phyloP scores from a whole-genome alignment of 2,888 invertebrate species.

The Microchrysa polita region DNA sequence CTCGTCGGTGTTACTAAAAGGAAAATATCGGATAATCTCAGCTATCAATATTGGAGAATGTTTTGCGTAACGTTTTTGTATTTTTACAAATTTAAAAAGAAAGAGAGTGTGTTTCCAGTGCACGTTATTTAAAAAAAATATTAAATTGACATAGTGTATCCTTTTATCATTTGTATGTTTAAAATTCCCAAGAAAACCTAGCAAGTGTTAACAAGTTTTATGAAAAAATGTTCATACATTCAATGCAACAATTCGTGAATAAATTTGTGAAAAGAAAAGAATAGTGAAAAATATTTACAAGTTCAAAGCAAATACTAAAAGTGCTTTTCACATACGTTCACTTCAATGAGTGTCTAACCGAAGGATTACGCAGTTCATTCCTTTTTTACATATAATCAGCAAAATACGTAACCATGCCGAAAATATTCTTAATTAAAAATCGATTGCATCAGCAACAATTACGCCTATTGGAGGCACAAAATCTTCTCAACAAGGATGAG shows the following conservation, averaged over 20 bases:
- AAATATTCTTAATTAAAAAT: conserved; percentile 91
- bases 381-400: no score
- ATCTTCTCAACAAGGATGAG: conserved; percentile 73
- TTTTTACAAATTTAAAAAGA: conserved; percentile 50
- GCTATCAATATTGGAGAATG: conserved; percentile 16
- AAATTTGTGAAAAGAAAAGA: no score
- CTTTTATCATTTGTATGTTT: background rate
- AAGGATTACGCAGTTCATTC: conserved; percentile 19
- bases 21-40: no score
- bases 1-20: background rate
- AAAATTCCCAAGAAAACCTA: conserved; percentile 31
- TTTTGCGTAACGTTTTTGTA: conserved; percentile 41
- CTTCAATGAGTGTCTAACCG: background rate
- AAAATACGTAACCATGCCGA: conserved; percentile 74
- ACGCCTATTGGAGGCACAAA: conserved; percentile 83
- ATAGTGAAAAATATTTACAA: conserved; percentile 46
- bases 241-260: conserved; percentile 34
- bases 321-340: background rate
- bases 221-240: conserved; percentile 47
- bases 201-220: conserved; percentile 40
- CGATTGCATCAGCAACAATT: conserved; percentile 91
- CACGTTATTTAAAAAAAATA: background rate
- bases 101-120: conserved; percentile 42
- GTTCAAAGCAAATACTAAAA: background rate
- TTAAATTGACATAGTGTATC: conserved; percentile 28